Evolutionary conservation across 2,113 vertebrate species (phyloP), one percentile per base, ranked within the genome.

Genomic region (Ceratotherium simum): DNA sequence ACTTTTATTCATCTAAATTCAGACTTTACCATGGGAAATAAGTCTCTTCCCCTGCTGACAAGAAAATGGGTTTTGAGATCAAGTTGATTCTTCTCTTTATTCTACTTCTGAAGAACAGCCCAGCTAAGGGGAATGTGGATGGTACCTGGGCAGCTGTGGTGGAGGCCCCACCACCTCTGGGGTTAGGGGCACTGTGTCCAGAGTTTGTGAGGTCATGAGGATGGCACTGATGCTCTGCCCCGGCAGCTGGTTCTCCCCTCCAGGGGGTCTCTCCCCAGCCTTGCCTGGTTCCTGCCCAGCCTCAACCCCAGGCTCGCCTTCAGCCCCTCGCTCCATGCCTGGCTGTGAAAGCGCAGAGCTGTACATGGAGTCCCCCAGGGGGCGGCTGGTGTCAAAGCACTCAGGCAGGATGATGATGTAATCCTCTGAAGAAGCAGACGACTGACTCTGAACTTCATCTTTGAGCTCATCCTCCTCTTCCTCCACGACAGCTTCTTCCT

Each of bases 391-490:
- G 97, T 99, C 99, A 83, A 99, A 99, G 97, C 99, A 99, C 96
- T 99, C 99, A 0, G 99, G 99, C 51, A 99, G 99, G 97, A 99
- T 99, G 58, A 99, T 99, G 98, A 99, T 99, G 87, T 99, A 99
- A 97, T 99, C 99, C 98, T 99, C 99, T 0, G 99, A 99, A 4
- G 99, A 99, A 33, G 99, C 98, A 51, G 99, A 99, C 36, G 99
- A 99, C 96, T 99, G 99, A 97, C 99, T 99, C 94, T 98, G 99
- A 48, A 96, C 95, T 96, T 99, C 99, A 91, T 99, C 99, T 98
- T 99, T 99, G 56, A 98, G 97, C 93, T 99, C 99, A 39, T 98
- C 98, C 3, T 99, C 97, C 7, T 98, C 96, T 14, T 95, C 95
- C 58, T 96, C 96, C 75, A 58, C 5, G 6, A 87, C 33, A 16